Percentiles rank a stretch among this genome's conserved stretches.
phyloP scores from a whole-genome alignment of 2,888 invertebrate genomes.

The Tortricodes alternella region DNA sequence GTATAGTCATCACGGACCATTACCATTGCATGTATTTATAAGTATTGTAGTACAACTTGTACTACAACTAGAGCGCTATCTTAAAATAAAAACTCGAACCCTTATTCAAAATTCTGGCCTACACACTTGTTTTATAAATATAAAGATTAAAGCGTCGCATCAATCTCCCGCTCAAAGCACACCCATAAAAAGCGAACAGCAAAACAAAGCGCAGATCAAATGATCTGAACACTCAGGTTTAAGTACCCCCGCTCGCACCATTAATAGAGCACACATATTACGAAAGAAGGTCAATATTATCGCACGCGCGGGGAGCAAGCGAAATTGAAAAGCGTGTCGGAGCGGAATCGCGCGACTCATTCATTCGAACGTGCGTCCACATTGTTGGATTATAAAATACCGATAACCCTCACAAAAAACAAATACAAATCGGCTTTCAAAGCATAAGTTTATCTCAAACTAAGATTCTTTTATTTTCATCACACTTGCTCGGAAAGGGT shows the following conservation, averaged over 20 bases:
- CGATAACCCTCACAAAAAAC: neutral
- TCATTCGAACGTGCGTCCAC: constrained; percentile 33
- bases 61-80: too few species aligned
- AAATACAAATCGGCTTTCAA: constrained; percentile 1
- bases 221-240: constrained; percentile 42
- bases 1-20: too few species aligned
- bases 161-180: neutral
- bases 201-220: constrained; percentile 35
- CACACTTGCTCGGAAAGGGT: too few species aligned
- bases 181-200: constrained; percentile 9
- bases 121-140: neutral
- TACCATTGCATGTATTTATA: too few species aligned
- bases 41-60: too few species aligned
- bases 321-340: constrained; percentile 46
- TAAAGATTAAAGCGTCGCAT: neutral
- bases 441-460: neutral
- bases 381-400: neutral
- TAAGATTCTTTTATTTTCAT: constrained; percentile 11
- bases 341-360: constrained; percentile 36
- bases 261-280: constrained; percentile 58
- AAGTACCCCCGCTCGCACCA: constrained; percentile 44
- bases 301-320: constrained; percentile 34
- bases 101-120: too few species aligned
- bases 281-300: constrained; percentile 44
- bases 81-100: too few species aligned